A percentile compares a stretch with the other conserved stretches of the same genome.
phyloP scores from a whole-genome alignment of 2,113 vertebrate species.

The Oceanites oceanicus region DNA sequence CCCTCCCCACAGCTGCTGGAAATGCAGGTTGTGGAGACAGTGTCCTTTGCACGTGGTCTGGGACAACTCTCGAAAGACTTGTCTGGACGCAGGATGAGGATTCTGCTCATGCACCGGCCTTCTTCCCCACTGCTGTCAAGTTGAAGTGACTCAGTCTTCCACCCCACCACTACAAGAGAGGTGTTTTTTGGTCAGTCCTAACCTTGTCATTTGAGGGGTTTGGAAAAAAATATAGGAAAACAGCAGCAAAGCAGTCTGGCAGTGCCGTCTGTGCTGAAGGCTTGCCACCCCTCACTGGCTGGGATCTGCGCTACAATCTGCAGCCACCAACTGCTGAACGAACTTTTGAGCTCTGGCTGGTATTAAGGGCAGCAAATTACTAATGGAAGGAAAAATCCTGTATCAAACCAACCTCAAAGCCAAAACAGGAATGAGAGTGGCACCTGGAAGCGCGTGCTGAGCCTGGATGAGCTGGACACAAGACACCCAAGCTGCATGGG shows the following conservation, averaged over 20 bases:
- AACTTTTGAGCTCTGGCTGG: not conserved
- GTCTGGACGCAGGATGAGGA: not conserved
- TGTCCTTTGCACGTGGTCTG: not conserved
- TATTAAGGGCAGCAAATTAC: not conserved
- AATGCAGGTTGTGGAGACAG: not conserved
- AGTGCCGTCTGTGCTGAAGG: not conserved
- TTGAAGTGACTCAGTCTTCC: not conserved
- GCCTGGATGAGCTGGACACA: not conserved
- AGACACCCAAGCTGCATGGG: not conserved
- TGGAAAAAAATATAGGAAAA: not conserved
- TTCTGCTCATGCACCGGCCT: not conserved
- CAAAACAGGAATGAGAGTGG: not conserved
- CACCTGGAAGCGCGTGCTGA: not conserved
- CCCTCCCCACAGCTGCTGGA: not conserved
- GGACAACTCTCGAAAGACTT: not conserved
- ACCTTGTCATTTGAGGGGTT: not conserved
- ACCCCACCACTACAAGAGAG: not conserved
- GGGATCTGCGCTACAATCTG: not conserved
- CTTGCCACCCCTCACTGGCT: not conserved
- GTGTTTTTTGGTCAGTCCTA: not conserved
- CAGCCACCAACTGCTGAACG: not conserved
- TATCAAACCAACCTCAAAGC: not conserved
- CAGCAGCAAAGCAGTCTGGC: not conserved
- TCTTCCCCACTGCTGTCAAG: not conserved
- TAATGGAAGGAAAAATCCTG: not conserved